Base-by-base conservation (phyloP, 2,888 invertebrate species). In the Melanophora roralis region DNA sequence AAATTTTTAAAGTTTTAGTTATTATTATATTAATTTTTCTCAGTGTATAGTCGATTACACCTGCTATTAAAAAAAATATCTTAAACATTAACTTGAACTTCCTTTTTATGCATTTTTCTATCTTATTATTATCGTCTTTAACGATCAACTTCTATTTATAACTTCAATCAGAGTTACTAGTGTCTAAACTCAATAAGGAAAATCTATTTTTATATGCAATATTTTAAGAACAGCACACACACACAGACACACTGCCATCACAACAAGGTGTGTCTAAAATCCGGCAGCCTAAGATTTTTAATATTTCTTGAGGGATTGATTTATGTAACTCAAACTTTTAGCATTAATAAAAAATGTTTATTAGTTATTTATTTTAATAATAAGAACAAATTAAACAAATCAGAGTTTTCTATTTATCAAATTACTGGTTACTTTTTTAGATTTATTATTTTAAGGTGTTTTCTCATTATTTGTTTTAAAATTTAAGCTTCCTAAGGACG, bases 141-240 rank as follows among this genome's bases (percentile, higher is more conserved):
- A 65, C 72, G 64, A 71, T 21, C 40, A 45, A 27, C 49, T 57
- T 55, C 77, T 65, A 77, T 77, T 67, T 72, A 51, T 71, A 71
- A 19, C 71, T 45, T 65, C 43, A 69, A 72, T 67, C 47, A 67
- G 53, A 62, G 64, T 74, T 62, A 60, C 62, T 73, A 36, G 51
- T 32, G 47, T 59, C 40, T 71, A 36, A 68, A 62, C 38, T 19
- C 45, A 38, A 68, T 27, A 55, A 62, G 38, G 65, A 80, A 80
- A 80, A 80, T 80, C 80, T 80, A 80, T 80, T 80, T 80, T 80
- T 80, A 72, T 67, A 79, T 62, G 32, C 21, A 27, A 62, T 73
- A 64, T 77, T 72, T 80, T 57, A 71, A 62, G 60, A 75, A 62
- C 59, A 75, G 57, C 59, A 75, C n/a, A 27, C 21, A 16, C 40